Base-by-base conservation (phyloP, 2,113 vertebrate species). In the Gasterosteus nipponicus region DNA sequence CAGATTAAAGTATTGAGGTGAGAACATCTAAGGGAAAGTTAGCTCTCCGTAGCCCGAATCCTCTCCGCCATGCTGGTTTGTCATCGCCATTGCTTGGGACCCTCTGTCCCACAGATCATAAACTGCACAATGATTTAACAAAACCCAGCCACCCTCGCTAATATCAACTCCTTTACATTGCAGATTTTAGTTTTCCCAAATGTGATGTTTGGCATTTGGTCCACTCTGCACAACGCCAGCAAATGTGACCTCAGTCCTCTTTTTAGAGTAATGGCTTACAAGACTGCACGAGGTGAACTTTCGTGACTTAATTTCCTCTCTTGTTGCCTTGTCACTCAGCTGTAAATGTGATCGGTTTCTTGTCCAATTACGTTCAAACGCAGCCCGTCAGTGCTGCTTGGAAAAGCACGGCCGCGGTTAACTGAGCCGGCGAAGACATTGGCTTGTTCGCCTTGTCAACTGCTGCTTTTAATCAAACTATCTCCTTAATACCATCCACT, bases 251-350 rank as follows among this genome's bases (percentile, higher is more conserved):
- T 67, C 49, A 62, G 83, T 74, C 76, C 59, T 65, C 42, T 33
- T 86, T 87, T 81, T 68, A 78, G 75, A 78, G 86, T 87, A 91
- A 91, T 89, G 89, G 91, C 92, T 92, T 93, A 92, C 88, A 56
- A 82, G 91, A 88, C 82, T 85, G 88, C 80, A 74, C 47, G 62
- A 81, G 58, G 82, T 90, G 86, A 91, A 89, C 84, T 80, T 87
- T 91, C 85, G 89, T 94, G 92, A 93, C 89, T 93, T 93, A 87
- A 93, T 92, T 92, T 94, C 89, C 92, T 89, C 78, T 84, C 67
- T 79, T 82, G 89, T 77, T 85, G 78, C 63, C 14, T 82, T 81
- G 85, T 91, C 82, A 71, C 88, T 92, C 88, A 89, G 89, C 91
- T 92, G 92, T 88, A 75, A 91, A 93, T 93, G 90, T 77, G 91